Conservation (phyloP, 1,140 invertebrate species). For the Lepidurus couesii region DNA sequence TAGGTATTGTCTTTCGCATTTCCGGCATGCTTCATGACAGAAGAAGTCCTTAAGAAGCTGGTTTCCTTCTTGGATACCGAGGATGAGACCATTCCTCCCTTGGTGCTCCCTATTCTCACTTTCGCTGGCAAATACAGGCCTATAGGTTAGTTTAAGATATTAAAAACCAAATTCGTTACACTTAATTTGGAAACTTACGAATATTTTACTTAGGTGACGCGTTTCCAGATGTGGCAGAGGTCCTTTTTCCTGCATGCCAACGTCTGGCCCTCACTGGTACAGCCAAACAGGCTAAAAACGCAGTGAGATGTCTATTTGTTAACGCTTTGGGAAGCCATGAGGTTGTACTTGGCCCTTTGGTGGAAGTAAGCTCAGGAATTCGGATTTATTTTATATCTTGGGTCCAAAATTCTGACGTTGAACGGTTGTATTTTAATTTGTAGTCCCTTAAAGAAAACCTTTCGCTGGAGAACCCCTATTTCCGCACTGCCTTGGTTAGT, state of each 20-base stretch:
- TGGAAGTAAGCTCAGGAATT: background rate
- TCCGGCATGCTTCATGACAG: slow-evolving; percentile 82
- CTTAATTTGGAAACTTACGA: background rate
- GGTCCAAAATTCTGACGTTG: background rate
- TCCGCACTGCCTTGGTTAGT: slow-evolving; percentile 86
- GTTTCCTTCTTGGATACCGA: slow-evolving; percentile 70
- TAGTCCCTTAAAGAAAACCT: slow-evolving; percentile 53
- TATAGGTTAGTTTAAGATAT: background rate
- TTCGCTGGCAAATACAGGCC: slow-evolving; percentile 63
- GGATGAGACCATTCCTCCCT: slow-evolving; percentile 73
- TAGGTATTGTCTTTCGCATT: slow-evolving; percentile 76
- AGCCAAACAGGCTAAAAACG: slow-evolving; percentile 92
- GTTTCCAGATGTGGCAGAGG: slow-evolving; percentile 61
- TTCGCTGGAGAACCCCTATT: slow-evolving; percentile 71
- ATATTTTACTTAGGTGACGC: slow-evolving; percentile 55
- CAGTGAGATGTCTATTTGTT: slow-evolving; percentile 82
- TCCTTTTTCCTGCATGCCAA: slow-evolving; percentile 75
- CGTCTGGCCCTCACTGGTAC: slow-evolving; percentile 79
- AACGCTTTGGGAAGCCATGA: slow-evolving; percentile 63
- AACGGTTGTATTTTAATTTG: background rate
- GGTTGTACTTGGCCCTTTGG: slow-evolving; percentile 23
- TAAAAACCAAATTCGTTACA: background rate
- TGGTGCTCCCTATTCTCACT: slow-evolving; percentile 75
- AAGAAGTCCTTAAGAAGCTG: slow-evolving; percentile 72
- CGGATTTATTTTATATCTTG: background rate